Evolutionary conservation across 2,888 invertebrate species (phyloP), one percentile per base, ranked within the genome.

Genomic region (Melitaea athalia): DNA sequence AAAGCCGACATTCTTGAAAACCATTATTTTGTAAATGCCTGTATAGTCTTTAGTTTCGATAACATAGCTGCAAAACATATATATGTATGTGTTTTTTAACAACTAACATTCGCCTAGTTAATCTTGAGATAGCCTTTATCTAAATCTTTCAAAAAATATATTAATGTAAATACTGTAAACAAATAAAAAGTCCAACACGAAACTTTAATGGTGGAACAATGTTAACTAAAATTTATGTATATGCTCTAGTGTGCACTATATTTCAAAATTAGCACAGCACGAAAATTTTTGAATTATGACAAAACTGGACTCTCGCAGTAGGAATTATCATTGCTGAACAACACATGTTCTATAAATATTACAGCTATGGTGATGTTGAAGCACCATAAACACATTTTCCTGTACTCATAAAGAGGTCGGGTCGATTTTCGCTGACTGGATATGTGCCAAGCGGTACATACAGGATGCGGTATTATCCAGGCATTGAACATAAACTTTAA

Each of bases 401-500:
- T 42, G 57, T 57, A 38, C 15, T 17, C 57, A 57, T 42, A 42
- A 57, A 57, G 57, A 57, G 57, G 5, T 52, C 52, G 17, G 52
- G 52, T 57, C 57, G 57, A 60, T 45, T 59, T 24, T 43, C 53
- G 64, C 49, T 55, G 62, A 53, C 66, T 72, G 72, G 72, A 70
- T 63, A 60, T 38, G 53, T 68, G 70, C 72, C 72, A 72, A 68
- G 59, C 47, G 15, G 68, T 17, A 52, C 64, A 57, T 17, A 52
- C 64, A 57, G 66, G 70, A 68, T 61, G 61, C 61, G 53, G 59
- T 47, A 65, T 68, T 68, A 68, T 65, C 49, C 61, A 68, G 53
- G 57, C 64, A 68, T 68, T 63, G 61, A 66, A 49, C 82, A 79
- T 81, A 79, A 82, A 84, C 63, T 72, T 69, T 63, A 67, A 67